Conservation (phyloP, 92 coral and sea anemone genomes). For the Galaxea fascicularis region DNA sequence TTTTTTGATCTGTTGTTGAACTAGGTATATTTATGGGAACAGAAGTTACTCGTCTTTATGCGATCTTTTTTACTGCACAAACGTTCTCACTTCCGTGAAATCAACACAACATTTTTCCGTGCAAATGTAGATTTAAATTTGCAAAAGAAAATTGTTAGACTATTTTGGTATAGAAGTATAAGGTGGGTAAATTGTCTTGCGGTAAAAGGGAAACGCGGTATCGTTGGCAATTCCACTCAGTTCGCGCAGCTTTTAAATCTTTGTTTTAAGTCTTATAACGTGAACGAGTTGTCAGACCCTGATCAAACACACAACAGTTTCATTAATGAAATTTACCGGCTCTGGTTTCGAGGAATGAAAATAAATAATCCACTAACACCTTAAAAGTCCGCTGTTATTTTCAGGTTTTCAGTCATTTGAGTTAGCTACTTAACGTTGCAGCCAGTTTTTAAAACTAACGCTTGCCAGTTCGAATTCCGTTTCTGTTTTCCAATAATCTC, state of each 20-base stretch:
- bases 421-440: too few species aligned
- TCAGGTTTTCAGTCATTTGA: too few species aligned
- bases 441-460: background rate
- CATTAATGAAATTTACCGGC: conserved; percentile 24
- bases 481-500: background rate
- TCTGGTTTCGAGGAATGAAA: background rate
- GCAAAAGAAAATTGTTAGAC: background rate
- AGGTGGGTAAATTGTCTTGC: background rate
- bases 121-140: background rate
- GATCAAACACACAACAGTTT: conserved; percentile 21
- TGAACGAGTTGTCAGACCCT: conserved; percentile 17
- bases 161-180: too few species aligned
- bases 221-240: background rate
- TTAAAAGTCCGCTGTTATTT: background rate
- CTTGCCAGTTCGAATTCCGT: background rate
- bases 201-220: too few species aligned
- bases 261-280: background rate
- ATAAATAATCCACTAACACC: conserved; percentile 14
- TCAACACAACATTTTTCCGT: background rate
- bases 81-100: background rate
- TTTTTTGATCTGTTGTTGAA: background rate
- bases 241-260: background rate
- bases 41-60: conserved; percentile 3
- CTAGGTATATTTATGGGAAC: background rate
- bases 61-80: background rate